These are phyloP conservation scores for Leptestheria dahalacensis DNA, from an alignment of 1,140 invertebrate genomes.

Conservation along the genomic window DNA sequence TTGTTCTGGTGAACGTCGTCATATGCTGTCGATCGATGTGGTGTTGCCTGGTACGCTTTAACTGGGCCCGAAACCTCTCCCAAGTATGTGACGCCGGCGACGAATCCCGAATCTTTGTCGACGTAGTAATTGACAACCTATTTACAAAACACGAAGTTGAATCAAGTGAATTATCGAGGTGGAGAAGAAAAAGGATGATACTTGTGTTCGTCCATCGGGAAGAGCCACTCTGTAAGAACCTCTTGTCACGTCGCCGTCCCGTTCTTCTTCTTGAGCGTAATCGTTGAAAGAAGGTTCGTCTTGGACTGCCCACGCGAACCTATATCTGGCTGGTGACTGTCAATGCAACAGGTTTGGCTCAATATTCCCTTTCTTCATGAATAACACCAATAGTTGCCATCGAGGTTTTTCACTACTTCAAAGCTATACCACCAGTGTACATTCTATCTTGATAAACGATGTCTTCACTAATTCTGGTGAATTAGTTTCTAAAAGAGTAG, in stretches of 20 bases:
- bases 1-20: too few relatives aligned
- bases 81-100: neutral
- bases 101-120: neutral
- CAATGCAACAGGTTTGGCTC: too few relatives aligned
- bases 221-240: constrained; percentile 18
- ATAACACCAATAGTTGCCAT: too few relatives aligned
- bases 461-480: too few relatives aligned
- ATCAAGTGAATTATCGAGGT: neutral
- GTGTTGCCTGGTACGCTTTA: neutral
- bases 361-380: too few relatives aligned
- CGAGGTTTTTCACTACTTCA: too few relatives aligned
- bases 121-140: neutral
- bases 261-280: constrained; percentile 18
- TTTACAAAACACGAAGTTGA: neutral
- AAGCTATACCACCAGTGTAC: too few relatives aligned
- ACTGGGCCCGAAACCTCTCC: neutral
- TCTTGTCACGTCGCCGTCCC: constrained; percentile 16
- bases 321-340: neutral
- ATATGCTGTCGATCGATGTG: too few relatives aligned
- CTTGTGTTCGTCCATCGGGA: constrained; percentile 18
- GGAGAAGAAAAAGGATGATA: neutral
- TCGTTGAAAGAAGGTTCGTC: constrained; percentile 20
- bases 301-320: constrained; percentile 21
- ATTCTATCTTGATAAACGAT: too few relatives aligned
- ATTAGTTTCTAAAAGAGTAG: too few relatives aligned